phyloP scores from a whole-genome alignment of 2,113 vertebrate genomes.

The Alosa alosa region DNA sequence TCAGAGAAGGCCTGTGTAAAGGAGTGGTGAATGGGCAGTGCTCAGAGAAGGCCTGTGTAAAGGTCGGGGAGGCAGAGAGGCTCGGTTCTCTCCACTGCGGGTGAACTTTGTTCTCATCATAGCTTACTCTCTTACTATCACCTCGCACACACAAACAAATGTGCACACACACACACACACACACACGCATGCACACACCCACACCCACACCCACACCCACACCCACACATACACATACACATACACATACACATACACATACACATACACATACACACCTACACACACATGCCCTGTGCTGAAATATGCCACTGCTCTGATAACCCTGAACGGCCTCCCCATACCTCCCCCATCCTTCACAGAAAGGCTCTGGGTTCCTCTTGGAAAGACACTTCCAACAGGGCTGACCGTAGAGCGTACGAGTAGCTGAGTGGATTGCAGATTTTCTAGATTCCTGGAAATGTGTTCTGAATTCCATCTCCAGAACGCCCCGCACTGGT shows the following conservation, averaged over 20 bases:
- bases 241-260: background rate
- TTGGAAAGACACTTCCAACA: too few species aligned
- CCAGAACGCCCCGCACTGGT: background rate
- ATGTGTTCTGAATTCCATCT: background rate
- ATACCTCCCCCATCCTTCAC: background rate
- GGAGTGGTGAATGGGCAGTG: too few species aligned
- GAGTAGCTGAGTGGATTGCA: background rate
- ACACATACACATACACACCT: background rate
- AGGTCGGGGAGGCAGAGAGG: background rate
- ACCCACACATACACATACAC: background rate
- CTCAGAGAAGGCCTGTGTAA: background rate
- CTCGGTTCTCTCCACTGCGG: background rate
- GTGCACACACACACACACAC: background rate
- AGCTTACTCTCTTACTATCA: background rate
- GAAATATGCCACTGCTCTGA: background rate
- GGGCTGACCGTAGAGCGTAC: background rate
- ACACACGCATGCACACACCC: background rate
- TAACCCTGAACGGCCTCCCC: background rate
- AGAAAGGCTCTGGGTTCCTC: background rate
- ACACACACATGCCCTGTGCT: conserved; percentile 1
- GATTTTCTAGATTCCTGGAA: background rate
- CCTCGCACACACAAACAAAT: too few species aligned
- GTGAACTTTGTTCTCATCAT: background rate
- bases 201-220: background rate
- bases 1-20: too few species aligned